Base-by-base conservation (phyloP, 2,113 vertebrate genomes). In the Mobula hypostoma region DNA sequence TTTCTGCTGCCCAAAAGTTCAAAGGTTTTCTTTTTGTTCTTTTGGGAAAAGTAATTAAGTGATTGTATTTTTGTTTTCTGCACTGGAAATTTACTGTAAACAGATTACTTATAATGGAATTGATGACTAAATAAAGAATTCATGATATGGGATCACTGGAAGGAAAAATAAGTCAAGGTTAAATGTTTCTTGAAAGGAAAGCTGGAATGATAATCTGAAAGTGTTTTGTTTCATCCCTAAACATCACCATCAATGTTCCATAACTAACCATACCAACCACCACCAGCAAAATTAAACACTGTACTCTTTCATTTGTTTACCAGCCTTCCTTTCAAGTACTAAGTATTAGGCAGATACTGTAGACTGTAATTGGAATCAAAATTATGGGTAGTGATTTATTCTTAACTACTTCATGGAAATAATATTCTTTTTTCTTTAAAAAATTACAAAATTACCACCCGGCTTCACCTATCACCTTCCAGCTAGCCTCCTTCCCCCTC, bases 1-100 rank as follows among this genome's bases (percentile, higher is more conserved):
- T 87, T 21, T 87, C 24, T 7, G 48, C 24, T 61, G 27, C 3
- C 19, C 40, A 85, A 8, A 27, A 14, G 48, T 14, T 56, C 24
- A 56, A 87, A 82, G 36, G 48, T 48, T 58, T 56, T 61, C 14
- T 48, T 7, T 6, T 58, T 7, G 27, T 56, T n/a, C 56, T 29
- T 85, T 29, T 85, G 56, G 56, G 56, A 29, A n/a, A 12, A 14
- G 58, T 61, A 58, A 5, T 87, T 92, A 12, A 14, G 58, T 61
- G 29, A 5, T 87, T 92, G 32, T 92, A 66, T 66, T 68, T 68
- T 21, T 91, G 17, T 92, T 92, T 92, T 92, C 66, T 72, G 32
- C 24, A 40, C 66, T 70, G 19, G 17, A 92, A 92, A 72, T 72
- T 36, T 72, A 92, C 88, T 92, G n/a, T 70, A 92, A 92, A 92